Percentiles rank a stretch among this genome's conserved stretches.
Evolutionary conservation across 2,113 vertebrate genomes (phyloP).

Genomic region (Ascaphus truei): DNA sequence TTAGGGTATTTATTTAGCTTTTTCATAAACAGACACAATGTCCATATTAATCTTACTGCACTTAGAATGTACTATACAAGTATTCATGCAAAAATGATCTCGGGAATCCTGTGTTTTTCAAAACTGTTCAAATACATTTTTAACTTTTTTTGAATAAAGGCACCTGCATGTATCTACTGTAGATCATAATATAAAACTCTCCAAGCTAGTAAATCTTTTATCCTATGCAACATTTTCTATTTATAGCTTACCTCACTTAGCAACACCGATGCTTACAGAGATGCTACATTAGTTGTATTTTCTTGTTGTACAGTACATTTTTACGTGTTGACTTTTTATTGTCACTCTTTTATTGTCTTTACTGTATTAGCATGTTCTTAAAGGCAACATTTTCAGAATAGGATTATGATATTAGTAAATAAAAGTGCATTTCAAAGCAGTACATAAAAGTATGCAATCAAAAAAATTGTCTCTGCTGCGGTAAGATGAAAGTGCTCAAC

Average conservation of each 20-base stretch:
- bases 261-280: neutral
- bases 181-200: neutral
- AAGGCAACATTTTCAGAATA: no score
- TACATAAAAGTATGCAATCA: neutral
- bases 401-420: conserved; percentile 40
- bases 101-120: neutral
- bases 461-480: neutral
- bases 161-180: neutral
- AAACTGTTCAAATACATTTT: neutral
- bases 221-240: neutral
- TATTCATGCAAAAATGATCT: neutral
- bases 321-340: conserved; percentile 12
- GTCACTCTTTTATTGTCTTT: no score
- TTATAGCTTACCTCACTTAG: neutral
- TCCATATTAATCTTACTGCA: conserved; percentile 34
- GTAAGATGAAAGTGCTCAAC: neutral
- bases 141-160: neutral
- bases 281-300: neutral
- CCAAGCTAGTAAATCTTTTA: conserved; percentile 6
- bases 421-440: conserved; percentile 45
- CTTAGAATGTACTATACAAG: conserved; percentile 33
- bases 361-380: no score
- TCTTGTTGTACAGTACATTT: neutral
- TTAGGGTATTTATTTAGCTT: conserved; percentile 55
- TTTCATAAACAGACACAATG: conserved; percentile 40